phyloP scores from a whole-genome alignment of 2,113 vertebrate species.

The Misgurnus mizolepis region DNA sequence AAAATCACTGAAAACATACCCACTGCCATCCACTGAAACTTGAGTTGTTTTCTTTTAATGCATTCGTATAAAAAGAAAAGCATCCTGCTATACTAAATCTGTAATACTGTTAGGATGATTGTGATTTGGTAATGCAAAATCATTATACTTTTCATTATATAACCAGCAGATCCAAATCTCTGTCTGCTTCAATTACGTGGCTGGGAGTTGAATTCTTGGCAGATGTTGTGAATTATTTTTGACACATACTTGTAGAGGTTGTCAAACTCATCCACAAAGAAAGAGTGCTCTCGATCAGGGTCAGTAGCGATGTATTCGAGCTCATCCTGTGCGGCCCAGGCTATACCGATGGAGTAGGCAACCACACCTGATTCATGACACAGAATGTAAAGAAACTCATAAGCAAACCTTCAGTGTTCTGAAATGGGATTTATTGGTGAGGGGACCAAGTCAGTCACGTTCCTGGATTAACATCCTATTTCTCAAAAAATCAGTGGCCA shows the following conservation, averaged over 20 bases:
- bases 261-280: constrained; percentile 98
- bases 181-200: constrained; percentile 85
- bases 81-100: background rate
- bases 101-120: background rate
- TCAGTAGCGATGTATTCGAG: constrained; percentile 93
- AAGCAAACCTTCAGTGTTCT: too few species aligned
- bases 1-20: background rate
- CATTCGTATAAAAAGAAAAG: background rate
- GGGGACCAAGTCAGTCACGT: too few species aligned
- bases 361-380: constrained; percentile 82
- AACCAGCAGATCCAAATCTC: background rate
- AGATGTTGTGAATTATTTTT: constrained; percentile 93
- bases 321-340: constrained; percentile 96
- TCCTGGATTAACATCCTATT: too few species aligned
- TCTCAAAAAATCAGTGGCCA: too few species aligned
- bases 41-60: too few species aligned
- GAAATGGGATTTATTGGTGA: background rate
- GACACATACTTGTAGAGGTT: constrained; percentile 86
- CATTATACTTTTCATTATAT: background rate
- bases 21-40: background rate
- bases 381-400: constrained; percentile 43
- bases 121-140: background rate
- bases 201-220: constrained; percentile 95
- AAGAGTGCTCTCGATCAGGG: constrained; percentile 90
- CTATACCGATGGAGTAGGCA: constrained; percentile 90